These are phyloP conservation scores for Willowsia nigromaculata DNA, from an alignment of 2,888 invertebrate species.

Conservation along the genomic window DNA sequence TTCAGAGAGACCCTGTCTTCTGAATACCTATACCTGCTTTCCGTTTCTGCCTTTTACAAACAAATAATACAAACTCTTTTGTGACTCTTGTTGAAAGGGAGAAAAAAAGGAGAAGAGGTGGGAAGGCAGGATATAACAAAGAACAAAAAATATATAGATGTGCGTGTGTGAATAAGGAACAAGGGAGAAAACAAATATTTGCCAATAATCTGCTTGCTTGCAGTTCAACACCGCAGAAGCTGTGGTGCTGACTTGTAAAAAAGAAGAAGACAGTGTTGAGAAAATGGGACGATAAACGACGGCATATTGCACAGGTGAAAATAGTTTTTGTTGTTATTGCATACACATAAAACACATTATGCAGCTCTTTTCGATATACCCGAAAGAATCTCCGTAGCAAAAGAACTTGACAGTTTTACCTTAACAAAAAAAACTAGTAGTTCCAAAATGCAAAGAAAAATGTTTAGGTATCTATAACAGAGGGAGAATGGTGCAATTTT, in stretches of 20 bases:
- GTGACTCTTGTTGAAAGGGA: neutral
- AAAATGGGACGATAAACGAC: constrained; percentile 34
- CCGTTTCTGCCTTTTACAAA: neutral
- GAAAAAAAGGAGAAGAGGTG: neutral
- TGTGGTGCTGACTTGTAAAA: neutral
- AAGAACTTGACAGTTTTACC: neutral
- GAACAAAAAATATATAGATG: neutral
- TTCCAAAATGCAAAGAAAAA: too few species aligned
- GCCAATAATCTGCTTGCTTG: constrained; percentile 47
- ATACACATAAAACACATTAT: neutral
- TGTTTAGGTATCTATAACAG: too few species aligned
- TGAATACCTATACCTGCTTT: neutral
- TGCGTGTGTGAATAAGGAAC: neutral
- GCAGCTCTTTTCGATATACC: neutral
- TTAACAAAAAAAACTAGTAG: too few species aligned
- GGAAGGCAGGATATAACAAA: neutral
- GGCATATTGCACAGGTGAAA: constrained; percentile 28
- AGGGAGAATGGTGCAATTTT: neutral
- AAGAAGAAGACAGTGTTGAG: neutral
- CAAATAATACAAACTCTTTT: constrained; percentile 35
- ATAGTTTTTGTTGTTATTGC: constrained; percentile 18
- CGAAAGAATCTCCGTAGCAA: neutral
- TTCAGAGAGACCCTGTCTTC: neutral
- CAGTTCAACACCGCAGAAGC: neutral
- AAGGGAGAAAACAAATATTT: constrained; percentile 56